Conservation (phyloP, 2,888 invertebrate species). For the Gisinianus flammeolus region DNA sequence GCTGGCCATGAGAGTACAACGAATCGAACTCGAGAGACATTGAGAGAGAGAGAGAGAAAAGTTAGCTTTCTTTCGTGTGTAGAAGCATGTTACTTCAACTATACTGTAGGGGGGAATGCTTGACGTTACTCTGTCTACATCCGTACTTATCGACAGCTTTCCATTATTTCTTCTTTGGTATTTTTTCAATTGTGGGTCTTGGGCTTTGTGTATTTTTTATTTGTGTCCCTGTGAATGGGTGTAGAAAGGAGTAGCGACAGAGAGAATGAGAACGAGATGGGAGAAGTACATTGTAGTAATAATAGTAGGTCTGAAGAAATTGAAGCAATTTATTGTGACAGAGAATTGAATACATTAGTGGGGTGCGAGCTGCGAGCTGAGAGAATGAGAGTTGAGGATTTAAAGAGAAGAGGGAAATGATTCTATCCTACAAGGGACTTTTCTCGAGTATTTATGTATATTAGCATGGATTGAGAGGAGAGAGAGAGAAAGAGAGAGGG, state of each 20-base stretch:
- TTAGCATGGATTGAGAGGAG: conserved; percentile 13
- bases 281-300: not conserved
- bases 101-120: not conserved
- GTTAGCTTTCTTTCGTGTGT: not conserved
- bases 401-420: conserved; percentile 24
- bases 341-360: conserved; percentile 59
- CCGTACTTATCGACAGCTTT: not conserved
- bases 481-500: not conserved
- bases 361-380: conserved; percentile 26
- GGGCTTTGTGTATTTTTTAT: conserved; percentile 22
- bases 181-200: conserved; percentile 35
- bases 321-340: conserved; percentile 59
- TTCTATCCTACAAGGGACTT: conserved; percentile 10
- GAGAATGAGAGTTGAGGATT: conserved; percentile 37
- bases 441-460: conserved; percentile 22
- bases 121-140: not conserved
- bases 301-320: conserved; percentile 54
- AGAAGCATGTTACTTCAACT: not conserved
- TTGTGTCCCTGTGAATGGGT: not conserved
- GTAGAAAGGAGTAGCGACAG: not conserved
- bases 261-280: not conserved
- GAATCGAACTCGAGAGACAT: not conserved
- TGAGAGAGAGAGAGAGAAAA: conserved; percentile 39
- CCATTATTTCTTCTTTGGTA: conserved; percentile 27
- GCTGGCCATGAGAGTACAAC: conserved; percentile 2